phyloP scores from a whole-genome alignment of 2,888 invertebrate genomes.

The Volucella inanis region DNA sequence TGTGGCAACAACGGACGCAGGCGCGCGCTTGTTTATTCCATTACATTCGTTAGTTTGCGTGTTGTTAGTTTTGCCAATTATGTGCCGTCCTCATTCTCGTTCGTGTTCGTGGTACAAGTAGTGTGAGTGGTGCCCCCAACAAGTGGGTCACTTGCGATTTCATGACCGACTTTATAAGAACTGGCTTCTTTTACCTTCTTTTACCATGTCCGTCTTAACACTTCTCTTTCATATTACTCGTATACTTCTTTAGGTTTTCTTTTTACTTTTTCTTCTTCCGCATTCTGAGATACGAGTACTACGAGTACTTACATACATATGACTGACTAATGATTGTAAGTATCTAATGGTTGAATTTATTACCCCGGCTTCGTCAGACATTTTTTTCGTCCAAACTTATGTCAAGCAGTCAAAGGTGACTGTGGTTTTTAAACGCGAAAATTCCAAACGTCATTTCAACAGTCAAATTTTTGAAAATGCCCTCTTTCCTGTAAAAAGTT shows the following conservation, averaged over 20 bases:
- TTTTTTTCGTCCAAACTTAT: no score
- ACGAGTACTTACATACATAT: no score
- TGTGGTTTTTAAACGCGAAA: no score
- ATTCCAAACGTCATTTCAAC: no score
- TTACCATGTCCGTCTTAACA: slow-evolving; percentile 38
- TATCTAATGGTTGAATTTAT: slow-evolving; percentile 1
- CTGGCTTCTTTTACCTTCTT: slow-evolving; percentile 30
- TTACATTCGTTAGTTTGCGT: slow-evolving; percentile 43
- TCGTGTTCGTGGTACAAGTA: slow-evolving; percentile 30
- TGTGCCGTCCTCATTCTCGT: slow-evolving; percentile 75
- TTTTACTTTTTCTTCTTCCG: slow-evolving; percentile 59
- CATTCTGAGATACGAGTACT: slow-evolving; percentile 47
- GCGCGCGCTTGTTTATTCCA: slow-evolving; percentile 41
- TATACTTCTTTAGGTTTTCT: slow-evolving; percentile 30
- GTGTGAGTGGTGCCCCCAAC: slow-evolving; percentile 54
- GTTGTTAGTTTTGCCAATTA: slow-evolving; percentile 76
- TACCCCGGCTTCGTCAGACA: no score
- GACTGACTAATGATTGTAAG: no score
- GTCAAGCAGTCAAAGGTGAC: no score
- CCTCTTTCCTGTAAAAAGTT: no score
- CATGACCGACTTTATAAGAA: slow-evolving; percentile 81
- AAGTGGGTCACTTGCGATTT: slow-evolving; percentile 83
- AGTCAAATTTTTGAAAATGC: no score
- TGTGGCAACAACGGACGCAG: slow-evolving; percentile 35
- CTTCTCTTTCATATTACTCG: not conserved